Evolutionary conservation across 2,888 invertebrate species (phyloP), one percentile per base, ranked within the genome.

Genomic region (Timandra comae): DNA sequence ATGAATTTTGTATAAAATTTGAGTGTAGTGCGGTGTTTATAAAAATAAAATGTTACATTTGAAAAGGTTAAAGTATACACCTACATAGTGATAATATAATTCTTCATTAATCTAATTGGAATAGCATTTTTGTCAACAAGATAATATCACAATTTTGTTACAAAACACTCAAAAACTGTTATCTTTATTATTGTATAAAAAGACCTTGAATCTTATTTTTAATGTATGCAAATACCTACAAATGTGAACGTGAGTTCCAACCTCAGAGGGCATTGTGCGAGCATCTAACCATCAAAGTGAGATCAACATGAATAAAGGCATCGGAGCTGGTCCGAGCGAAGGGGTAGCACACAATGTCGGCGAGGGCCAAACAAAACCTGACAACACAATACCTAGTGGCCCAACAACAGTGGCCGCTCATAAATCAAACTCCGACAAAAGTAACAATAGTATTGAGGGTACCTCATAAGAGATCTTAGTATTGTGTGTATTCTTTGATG

Each of bases 401-500:
- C 73, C 75, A 79, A 82, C 84, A 82, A 82, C 82, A 76, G 84
- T 82, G 84, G 82, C 84, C 72, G 79, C 75, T 80, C 84, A 75
- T 85, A 85, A 85, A 85, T 84, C 85, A 84, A 79, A 70, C 77
- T 78, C 81, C 69, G 76, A 85, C 84, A 85, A 85, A 81, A 79
- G 84, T 78, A 78, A 85, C 85, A 85, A 85, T 82, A 71, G 79
- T 80, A 79, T 82, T 84, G 82, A 84, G 81, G 84, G 85, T 78
- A 81, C 84, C 84, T 81, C 81, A 84, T 82, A 84, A 82, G 82
- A 85, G 84, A 85, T 85, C 82, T 84, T 78, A 79, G 78, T 64
- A 79, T 85, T 85, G 84, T 85, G 74, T 70, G 64, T 72, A 78
- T 74, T 77, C 85, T 85, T 84, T 85, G 84, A 85, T 84, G 80